Evolutionary conservation across 2,888 invertebrate species (phyloP).

Genomic region (Cordilura impudica): DNA sequence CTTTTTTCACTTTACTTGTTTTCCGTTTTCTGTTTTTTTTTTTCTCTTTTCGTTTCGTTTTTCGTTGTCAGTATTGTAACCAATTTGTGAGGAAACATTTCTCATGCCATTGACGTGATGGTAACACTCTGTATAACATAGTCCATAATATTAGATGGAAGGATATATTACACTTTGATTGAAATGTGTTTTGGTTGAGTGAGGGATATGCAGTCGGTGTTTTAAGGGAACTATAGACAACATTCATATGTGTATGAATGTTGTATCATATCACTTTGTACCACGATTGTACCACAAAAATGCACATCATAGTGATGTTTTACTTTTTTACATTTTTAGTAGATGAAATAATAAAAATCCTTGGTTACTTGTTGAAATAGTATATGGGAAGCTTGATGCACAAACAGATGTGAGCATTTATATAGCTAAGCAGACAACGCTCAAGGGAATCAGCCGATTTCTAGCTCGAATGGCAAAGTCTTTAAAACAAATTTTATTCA

Average conservation of each 20-base stretch:
- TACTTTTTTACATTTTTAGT: slow-evolving; percentile 12
- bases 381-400: not conserved
- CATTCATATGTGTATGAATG: slow-evolving; percentile 3
- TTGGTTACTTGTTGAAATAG: slow-evolving; percentile 37
- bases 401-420: not conserved
- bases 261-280: no score
- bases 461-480: no score
- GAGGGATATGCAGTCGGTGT: slow-evolving; percentile 17
- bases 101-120: slow-evolving; percentile 26
- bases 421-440: no score
- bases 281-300: slow-evolving; percentile 28
- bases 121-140: slow-evolving; percentile 30
- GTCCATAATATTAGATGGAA: slow-evolving; percentile 23
- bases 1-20: slow-evolving; percentile 49
- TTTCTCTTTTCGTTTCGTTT: slow-evolving; percentile 34
- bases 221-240: not conserved
- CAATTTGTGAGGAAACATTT: slow-evolving; percentile 53
- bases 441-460: no score
- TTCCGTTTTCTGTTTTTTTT: slow-evolving; percentile 2
- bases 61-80: slow-evolving; percentile 34
- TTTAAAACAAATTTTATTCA: no score
- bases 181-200: slow-evolving; percentile 48
- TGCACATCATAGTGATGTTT: slow-evolving; percentile 38
- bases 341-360: slow-evolving; percentile 36
- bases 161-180: slow-evolving; percentile 62